Evolutionary conservation across 2,113 vertebrate genomes (phyloP), one percentile per base, ranked within the genome.

Genomic region (Cryptomyrus ogoouensis): DNA sequence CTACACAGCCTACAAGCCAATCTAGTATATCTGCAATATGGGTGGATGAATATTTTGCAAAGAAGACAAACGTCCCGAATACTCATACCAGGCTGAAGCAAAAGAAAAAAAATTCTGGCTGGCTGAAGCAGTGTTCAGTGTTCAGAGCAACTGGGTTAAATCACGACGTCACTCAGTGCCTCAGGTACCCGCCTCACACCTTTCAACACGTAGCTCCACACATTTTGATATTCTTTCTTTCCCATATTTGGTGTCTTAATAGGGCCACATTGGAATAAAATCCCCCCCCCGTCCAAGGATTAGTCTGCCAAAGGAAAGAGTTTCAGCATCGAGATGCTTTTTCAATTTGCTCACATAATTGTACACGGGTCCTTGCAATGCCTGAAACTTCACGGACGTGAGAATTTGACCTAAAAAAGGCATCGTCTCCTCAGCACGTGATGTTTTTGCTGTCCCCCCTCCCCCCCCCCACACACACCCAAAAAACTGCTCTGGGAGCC

Each of bases 181-280:
- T 70, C 39, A 88, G 31, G 70, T 70, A 6, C 31, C 86, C 56
- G 53, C n/a, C 10, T 52, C 46, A 77, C 46, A 56, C 17, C 83
- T 70, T 3, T 10, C 84, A 90, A 89, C 91, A 88, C 88, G 91
- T 58, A 91, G 85, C 46, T 56, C 52, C 66, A 70, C 21, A 90
- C 87, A 91, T 91, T 86, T 85, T 53, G 88, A 83, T 50, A 91
- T 91, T 8, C 12, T 31, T 66, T 91, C 87, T 77, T 90, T 90
- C 91, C 90, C 90, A 89, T 92, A 90, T 92, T 92, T 89, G 90
- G 91, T 90, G 91, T 92, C 52, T 50, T 91, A 89, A 84, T 66
- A 52, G 87, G 83, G 27, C 19, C 88, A 21, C 44, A 17, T 47
- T 19, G 90, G 92, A 84, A 77, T 74, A 77, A 77, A 77, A 6